These are phyloP conservation scores for Gastrophryne carolinensis DNA, from an alignment of 2,797 vertebrate species.

Conservation along the genomic window DNA sequence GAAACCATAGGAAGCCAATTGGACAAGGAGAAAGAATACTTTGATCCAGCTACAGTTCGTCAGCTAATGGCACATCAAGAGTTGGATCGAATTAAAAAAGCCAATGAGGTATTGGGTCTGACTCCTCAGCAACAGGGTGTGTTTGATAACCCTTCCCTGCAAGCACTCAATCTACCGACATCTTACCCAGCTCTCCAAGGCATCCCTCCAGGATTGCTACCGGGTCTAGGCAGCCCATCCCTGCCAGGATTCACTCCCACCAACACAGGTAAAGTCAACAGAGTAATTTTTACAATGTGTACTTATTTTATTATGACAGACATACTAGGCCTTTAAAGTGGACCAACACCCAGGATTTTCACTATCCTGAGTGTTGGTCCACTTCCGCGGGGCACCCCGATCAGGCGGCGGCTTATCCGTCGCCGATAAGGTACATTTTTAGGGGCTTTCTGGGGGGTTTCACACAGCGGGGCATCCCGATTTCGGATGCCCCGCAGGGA, in stretches of 20 bases:
- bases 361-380: too few species aligned
- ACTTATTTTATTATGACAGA: too few species aligned
- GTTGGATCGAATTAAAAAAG: constrained; percentile 98
- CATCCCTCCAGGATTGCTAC: constrained; percentile 94
- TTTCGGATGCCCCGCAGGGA: too few species aligned
- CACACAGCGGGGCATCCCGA: too few species aligned
- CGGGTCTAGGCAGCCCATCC: constrained; percentile 95
- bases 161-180: constrained; percentile 94
- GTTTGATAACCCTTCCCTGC: constrained; percentile 91
- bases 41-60: constrained; percentile 97
- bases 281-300: too few species aligned
- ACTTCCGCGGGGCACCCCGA: too few species aligned
- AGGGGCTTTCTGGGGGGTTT: too few species aligned
- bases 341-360: too few species aligned
- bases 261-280: constrained; percentile 88
- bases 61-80: constrained; percentile 99
- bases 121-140: constrained; percentile 89
- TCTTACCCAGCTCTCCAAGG: constrained; percentile 93
- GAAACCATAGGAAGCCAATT: constrained; percentile 98
- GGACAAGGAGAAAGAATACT: constrained; percentile 99
- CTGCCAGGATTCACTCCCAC: constrained; percentile 96
- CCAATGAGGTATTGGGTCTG: constrained; percentile 96
- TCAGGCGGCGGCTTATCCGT: too few species aligned
- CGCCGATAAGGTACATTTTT: too few species aligned
- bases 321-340: too few species aligned